Base-by-base conservation (phyloP, 2,797 vertebrate species). In the Notolepis coatsorum region DNA sequence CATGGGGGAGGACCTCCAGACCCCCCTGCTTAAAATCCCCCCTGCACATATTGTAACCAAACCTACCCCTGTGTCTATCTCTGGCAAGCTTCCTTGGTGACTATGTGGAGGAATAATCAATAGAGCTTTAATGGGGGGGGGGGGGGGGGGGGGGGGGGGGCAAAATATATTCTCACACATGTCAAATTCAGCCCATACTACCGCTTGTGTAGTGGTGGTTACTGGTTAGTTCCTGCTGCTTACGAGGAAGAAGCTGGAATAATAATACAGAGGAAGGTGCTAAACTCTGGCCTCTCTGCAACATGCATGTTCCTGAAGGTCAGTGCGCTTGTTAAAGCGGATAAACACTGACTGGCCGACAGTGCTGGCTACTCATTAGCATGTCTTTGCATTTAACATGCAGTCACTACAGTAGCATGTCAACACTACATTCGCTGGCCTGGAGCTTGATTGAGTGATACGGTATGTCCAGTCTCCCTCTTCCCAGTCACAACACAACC, bases 271-370 rank as follows among this genome's bases (percentile, higher is more conserved):
- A 37, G 33, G 37, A 54, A 72, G 45, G 38, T 47, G 60, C 66
- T 80, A 41, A 4, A 63, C 28, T 83, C 53, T 62, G 61, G 8
- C 38, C 46, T 38, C 35, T 24, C 27, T 63, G 39, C 50, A 31
- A 48, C 50, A 68, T 31, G 60, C 73, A 43, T 63, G 15, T 79
- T 81, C 53, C 79, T 88, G 82, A 91, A 90, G 84, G 88, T 86
- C 84, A 84, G 69, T 68, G 61, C 84, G 74, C 82, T 85, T 85
- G 83, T 88, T 88, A 88, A 65, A 54, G 72, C 79, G 66, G 75
- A 85, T 73, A 87, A 73, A 77, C 71, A 80, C 69, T 62, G 64
- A 61, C 59, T 9, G 9, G 69, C 59, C 60, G 67, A 0, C 31
- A 39, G 41, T 59, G 62, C 68, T 56, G 60, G 57, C 25, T 41